A percentile compares a stretch with the other conserved stretches of the same genome.
These are phyloP conservation scores for Strigamia maritima DNA, from an alignment of 2,888 invertebrate genomes.

Conservation along the genomic window DNA sequence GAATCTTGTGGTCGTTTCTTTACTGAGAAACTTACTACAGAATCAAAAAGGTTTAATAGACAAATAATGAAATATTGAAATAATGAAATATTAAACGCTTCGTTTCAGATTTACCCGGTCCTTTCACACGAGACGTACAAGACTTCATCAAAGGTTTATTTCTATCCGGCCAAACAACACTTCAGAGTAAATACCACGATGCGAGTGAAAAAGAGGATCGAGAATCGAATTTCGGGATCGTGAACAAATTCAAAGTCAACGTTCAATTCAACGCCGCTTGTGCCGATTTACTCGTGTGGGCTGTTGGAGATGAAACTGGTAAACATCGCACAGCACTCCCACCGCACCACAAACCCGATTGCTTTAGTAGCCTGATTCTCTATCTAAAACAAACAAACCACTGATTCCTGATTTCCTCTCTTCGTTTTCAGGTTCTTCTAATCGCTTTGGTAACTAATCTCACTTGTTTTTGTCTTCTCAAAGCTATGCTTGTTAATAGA, in stretches of 20 bases:
- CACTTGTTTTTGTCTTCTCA: neutral
- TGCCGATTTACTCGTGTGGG: constrained; percentile 96
- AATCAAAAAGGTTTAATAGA: constrained; percentile 65
- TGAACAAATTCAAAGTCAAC: constrained; percentile 88
- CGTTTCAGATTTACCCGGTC: constrained; percentile 69
- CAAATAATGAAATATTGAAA: constrained; percentile 9
- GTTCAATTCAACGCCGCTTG: constrained; percentile 97
- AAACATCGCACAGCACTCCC: constrained; percentile 40
- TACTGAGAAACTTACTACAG: constrained; percentile 84
- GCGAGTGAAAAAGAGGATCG: constrained; percentile 77
- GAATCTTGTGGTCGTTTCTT: constrained; percentile 85
- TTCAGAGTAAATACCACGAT: constrained; percentile 72
- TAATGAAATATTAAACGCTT: constrained; percentile 29
- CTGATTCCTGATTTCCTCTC: neutral
- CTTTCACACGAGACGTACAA: constrained; percentile 88
- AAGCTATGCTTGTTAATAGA: neutral
- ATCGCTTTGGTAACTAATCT: constrained; percentile 19
- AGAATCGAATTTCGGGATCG: constrained; percentile 73
- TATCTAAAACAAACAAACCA: neutral
- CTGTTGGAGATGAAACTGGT: constrained; percentile 95
- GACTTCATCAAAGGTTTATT: constrained; percentile 86
- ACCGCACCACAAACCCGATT: neutral
- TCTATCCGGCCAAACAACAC: constrained; percentile 85
- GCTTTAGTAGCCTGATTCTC: neutral
- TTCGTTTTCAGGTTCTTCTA: constrained; percentile 21